Evolutionary conservation across 2,113 vertebrate genomes (phyloP).

Genomic region (Gobius niger): DNA sequence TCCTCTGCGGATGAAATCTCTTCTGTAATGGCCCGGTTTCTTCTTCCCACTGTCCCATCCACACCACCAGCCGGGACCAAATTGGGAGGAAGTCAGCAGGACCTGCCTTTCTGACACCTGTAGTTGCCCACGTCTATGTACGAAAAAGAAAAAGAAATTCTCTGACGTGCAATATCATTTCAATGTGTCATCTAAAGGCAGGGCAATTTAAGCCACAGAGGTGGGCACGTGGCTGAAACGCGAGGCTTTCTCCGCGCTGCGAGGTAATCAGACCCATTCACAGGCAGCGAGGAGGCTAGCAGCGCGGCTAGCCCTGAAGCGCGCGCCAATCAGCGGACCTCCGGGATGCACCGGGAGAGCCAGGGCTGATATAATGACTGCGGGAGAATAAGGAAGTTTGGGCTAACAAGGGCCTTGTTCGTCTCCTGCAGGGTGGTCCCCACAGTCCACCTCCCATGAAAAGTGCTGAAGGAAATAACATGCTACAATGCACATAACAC

Average conservation of each 20-base stretch:
- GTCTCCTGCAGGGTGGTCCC: conserved; percentile 53
- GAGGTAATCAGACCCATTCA: conserved; percentile 71
- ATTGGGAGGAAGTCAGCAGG: conserved; percentile 34
- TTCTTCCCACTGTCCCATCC: background rate
- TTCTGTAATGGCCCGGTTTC: background rate
- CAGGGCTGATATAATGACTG: conserved; percentile 57
- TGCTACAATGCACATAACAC: conserved; percentile 9
- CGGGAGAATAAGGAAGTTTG: conserved; percentile 54
- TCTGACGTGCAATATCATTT: conserved; percentile 18
- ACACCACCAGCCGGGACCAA: conserved; percentile 28
- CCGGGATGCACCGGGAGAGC: conserved; percentile 48
- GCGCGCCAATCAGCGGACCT: conserved; percentile 65
- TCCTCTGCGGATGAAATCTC: background rate
- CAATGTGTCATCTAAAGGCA: conserved; percentile 48
- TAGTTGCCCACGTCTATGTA: conserved; percentile 29
- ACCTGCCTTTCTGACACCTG: conserved; percentile 8
- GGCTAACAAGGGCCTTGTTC: conserved; percentile 59
- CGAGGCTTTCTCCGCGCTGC: conserved; percentile 60
- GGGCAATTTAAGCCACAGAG: conserved; percentile 54
- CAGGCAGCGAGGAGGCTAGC: conserved; percentile 47
- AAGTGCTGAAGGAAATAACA: conserved; percentile 22
- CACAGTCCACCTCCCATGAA: conserved; percentile 39
- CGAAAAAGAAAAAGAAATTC: too few species aligned
- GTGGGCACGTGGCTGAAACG: conserved; percentile 58
- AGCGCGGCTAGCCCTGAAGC: conserved; percentile 52